phyloP scores from a whole-genome alignment of 1,140 invertebrate genomes.

The Procambarus clarkii region DNA sequence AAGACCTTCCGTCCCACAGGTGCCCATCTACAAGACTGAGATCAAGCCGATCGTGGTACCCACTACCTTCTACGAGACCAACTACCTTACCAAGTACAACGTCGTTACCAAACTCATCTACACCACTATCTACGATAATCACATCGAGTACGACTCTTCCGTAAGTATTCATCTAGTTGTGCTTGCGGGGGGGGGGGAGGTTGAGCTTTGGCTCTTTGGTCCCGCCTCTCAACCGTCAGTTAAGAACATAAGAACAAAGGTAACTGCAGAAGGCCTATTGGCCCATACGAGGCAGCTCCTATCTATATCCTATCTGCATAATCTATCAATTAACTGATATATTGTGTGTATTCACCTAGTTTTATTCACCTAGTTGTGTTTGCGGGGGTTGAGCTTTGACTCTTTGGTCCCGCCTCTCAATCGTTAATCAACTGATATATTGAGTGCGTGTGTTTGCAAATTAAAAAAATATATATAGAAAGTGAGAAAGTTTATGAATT shows the following conservation, averaged over 20 bases:
- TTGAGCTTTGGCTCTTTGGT: not conserved
- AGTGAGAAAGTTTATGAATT: too few species aligned
- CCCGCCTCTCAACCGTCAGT: too few species aligned
- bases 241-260: too few species aligned
- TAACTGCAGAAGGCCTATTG: too few species aligned
- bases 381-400: not conserved
- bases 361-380: not conserved
- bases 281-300: too few species aligned
- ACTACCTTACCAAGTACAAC: not conserved
- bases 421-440: too few species aligned
- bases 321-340: too few species aligned
- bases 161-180: not conserved
- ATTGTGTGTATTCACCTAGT: too few species aligned
- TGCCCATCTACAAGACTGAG: not conserved
- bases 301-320: too few species aligned
- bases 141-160: not conserved
- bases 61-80: not conserved
- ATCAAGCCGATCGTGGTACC: not conserved
- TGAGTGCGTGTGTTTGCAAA: too few species aligned
- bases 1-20: not conserved
- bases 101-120: not conserved
- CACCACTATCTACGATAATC: not conserved
- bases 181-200: not conserved
- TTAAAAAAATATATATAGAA: too few species aligned
- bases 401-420: too few species aligned